Base-by-base conservation (phyloP, 1,140 invertebrate species). In the Ceratoteleas bidentatus region DNA sequence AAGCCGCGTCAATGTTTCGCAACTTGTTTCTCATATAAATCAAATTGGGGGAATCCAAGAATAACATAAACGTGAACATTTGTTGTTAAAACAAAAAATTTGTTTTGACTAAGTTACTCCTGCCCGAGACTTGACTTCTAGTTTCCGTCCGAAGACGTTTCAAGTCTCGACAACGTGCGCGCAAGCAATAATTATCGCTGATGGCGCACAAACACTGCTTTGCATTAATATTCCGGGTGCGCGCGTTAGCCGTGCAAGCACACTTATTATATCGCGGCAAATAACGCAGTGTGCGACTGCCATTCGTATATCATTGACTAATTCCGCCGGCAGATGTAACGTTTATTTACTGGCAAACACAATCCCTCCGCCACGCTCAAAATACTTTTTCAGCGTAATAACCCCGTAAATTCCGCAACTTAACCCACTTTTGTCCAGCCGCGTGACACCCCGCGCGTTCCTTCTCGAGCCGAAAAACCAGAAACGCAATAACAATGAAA, bases 381-480 rank as follows among this genome's bases (percentile, higher is more conserved):
- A 69, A 69, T 50, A 69, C 65, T 77, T 77, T 77, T 77, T 62
- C 57, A 69, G 7, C 34, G 13, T 77, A 69, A 77, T 69, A 76
- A 68, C 50, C 56, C 16, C 56, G 68, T 76, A 76, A 68, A 76
- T 76, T 76, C 54, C 47, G 13, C 38, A 76, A 76, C 64, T 62
- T 69, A 68, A 76, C 64, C 64, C 54, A 76, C 64, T 76, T 76
- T 68, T 61, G 49, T 40, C 38, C 47, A 61, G 43, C 50, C 47
- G 50, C 45, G 33, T 53, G 15, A 24, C 61, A 61, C 61, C 49
- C 62, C 24, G 45, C 1, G 14, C 49, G 52, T 13, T 60, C 34
- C 61, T 76, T 66, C 50, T 61, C 10, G 0, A 14, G 14, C 8
- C 6, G 38, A 50, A 65, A 49, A 75, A 43, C 38, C 60, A 75